These are phyloP conservation scores for Vulpes ferrilata DNA, from an alignment of 2,113 vertebrate genomes.

Conservation along the genomic window DNA sequence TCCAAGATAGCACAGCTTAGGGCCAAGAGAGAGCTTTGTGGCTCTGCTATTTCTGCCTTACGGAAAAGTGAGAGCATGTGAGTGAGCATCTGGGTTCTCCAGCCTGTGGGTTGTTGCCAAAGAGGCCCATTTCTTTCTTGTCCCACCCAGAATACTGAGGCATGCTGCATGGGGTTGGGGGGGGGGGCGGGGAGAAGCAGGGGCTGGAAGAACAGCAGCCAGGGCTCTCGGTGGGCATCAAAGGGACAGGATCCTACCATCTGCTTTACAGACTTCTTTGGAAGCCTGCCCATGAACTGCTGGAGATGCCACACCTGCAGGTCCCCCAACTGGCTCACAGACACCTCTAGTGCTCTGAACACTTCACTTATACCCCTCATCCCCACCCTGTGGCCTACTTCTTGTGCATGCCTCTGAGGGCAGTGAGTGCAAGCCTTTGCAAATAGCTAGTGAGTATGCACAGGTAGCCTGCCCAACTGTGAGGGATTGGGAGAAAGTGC, in stretches of 20 bases:
- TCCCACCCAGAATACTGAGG: not conserved
- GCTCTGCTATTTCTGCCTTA: not conserved
- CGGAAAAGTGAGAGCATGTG: not conserved
- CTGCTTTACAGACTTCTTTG: not conserved
- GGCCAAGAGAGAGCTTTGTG: not conserved
- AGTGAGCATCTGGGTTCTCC: not conserved
- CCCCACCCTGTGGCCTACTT: not conserved
- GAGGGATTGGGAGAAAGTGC: not conserved
- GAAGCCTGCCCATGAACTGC: not conserved
- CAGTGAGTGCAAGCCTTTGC: not conserved
- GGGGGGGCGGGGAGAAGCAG: not conserved
- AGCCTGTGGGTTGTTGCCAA: not conserved
- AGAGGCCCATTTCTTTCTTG: not conserved
- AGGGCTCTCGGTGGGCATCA: not conserved
- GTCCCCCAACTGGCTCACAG: too few relatives aligned
- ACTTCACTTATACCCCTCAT: not conserved
- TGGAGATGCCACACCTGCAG: not conserved
- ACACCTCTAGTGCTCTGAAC: not conserved
- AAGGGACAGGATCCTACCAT: not conserved
- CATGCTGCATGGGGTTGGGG: not conserved
- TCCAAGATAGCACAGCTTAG: not conserved
- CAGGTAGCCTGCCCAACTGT: not conserved
- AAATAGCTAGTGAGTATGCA: not conserved
- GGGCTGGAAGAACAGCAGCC: not conserved
- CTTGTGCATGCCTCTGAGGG: too few relatives aligned